A percentile compares a stretch with the other conserved stretches of the same genome.
phyloP scores from a whole-genome alignment of 2,113 vertebrate species.

The Rhea pennata region DNA sequence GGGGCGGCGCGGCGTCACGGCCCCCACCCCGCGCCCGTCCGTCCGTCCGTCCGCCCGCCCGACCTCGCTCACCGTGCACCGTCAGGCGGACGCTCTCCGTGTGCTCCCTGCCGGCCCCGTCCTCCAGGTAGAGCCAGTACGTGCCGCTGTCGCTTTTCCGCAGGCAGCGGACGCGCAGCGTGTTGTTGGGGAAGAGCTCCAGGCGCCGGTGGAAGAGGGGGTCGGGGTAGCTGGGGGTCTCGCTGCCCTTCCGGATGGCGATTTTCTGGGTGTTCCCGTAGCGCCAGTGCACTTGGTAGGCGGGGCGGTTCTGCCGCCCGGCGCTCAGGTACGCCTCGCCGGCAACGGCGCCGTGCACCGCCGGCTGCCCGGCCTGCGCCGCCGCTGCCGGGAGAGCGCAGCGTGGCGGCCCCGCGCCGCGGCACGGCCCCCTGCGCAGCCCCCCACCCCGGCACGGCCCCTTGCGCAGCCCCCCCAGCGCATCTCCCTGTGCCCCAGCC shows the following conservation, averaged over 20 bases:
- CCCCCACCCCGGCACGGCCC: too few species aligned
- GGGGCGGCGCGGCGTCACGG: neutral
- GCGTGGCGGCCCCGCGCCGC: too few species aligned
- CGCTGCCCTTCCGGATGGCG: rapidly evolving
- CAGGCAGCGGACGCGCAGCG: rapidly evolving
- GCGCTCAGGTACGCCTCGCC: neutral
- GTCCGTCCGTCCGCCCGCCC: neutral
- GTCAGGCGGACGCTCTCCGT: rapidly evolving
- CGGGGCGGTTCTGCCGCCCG: rapidly evolving
- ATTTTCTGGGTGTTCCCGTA: rapidly evolving
- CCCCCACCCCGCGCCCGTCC: too few species aligned
- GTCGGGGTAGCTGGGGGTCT: neutral
- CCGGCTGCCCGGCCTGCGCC: rapidly evolving
- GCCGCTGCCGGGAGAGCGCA: rapidly evolving
- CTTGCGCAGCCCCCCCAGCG: too few species aligned
- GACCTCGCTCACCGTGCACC: neutral
- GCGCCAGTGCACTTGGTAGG: neutral
- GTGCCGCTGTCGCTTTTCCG: rapidly evolving
- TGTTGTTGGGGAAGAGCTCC: neutral
- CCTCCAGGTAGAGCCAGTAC: neutral
- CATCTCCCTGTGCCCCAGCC: too few species aligned
- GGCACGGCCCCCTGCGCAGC: too few species aligned
- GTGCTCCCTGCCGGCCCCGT: rapidly evolving
- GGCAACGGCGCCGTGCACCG: rapidly evolving
- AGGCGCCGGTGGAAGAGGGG: rapidly evolving